Evolutionary conservation across 53 echinoderm and acorn worm genomes (phyloP).

Genomic region (Crossaster papposus): DNA sequence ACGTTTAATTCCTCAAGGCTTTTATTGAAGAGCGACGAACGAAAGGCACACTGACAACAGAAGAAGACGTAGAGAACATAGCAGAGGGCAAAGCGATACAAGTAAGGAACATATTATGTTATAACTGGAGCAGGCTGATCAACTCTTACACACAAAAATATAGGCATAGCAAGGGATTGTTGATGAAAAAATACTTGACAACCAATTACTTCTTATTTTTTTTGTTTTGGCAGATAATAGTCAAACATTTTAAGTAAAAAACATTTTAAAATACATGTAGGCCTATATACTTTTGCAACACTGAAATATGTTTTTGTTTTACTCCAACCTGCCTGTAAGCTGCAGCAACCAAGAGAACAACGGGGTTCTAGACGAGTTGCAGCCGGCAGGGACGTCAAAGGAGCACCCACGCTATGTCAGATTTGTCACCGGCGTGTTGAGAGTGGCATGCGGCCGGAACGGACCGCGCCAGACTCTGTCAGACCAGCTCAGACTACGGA

Average conservation of each 20-base stretch:
- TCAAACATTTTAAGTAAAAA: no score
- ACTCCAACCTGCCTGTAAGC: neutral
- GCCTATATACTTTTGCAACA: no score
- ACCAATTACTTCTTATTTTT: neutral
- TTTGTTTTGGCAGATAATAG: neutral
- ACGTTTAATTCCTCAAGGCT: neutral
- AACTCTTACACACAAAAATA: neutral
- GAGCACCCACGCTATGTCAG: neutral
- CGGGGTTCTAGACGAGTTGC: neutral
- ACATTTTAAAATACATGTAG: no score
- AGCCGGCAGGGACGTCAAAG: no score
- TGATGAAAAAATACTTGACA: neutral
- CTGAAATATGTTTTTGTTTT: neutral
- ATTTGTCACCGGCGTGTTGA: neutral
- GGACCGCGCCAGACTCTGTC: neutral
- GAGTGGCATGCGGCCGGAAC: neutral
- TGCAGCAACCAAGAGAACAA: neutral
- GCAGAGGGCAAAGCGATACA: conserved; percentile 5
- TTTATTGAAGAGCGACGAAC: conserved; percentile 47
- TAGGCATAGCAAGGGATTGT: neutral
- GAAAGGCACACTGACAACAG: conserved; percentile 20
- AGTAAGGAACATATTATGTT: neutral
- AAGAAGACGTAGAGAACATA: conserved; percentile 34
- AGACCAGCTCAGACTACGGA: neutral
- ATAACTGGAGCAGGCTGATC: no score